Evolutionary conservation across 1,140 invertebrate species (phyloP), one percentile per base, ranked within the genome.

Genomic region (Geopemphigus sp.): DNA sequence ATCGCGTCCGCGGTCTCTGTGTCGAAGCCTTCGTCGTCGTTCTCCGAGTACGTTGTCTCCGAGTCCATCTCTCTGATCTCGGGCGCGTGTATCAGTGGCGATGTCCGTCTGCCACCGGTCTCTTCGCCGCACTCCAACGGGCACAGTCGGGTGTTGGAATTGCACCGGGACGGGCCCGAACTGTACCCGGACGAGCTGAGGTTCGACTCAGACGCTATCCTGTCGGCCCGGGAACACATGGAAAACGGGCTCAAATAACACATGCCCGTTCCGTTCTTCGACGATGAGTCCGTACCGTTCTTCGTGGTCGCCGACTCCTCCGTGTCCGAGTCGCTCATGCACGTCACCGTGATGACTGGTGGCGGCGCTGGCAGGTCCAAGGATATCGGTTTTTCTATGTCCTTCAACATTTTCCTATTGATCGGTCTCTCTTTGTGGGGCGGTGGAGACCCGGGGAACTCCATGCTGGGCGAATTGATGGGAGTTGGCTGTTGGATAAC

Each of bases 121-220:
- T 88, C 88, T 83, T 91, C 90, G 84, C 92, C 91, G 86, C 89
- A 88, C 85, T 92, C 91, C 11, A 88, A 89, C 5, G 90, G 88
- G 84, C 90, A 92, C 1, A 94, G 83, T 3, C 92, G 92, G 85
- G 92, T 93, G 82, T 90, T 92, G 0, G 91, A 93, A 14, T 91
- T 91, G 84, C 92, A 93, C 64, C 92, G 57, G 1, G 91, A 92
- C 1, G 91, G 91, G 2, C 91, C 92, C 0, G 92, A 93, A 81
- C 91, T 92, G 83, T 94, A 94, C n/a, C 92, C 92, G 1, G 91
- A 93, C 14, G 92, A 93, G 81, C 91, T 92, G 26, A 94, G 85
- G 85, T 94, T 94, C 0, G 91, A 92, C 85, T 93, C 92, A 1
- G 92, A 93, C 19, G 91, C 90, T 19, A 90, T 90, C 83, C 92